Base-by-base conservation (phyloP, 2,797 vertebrate genomes). In the Pangasius sanitwongsei region DNA sequence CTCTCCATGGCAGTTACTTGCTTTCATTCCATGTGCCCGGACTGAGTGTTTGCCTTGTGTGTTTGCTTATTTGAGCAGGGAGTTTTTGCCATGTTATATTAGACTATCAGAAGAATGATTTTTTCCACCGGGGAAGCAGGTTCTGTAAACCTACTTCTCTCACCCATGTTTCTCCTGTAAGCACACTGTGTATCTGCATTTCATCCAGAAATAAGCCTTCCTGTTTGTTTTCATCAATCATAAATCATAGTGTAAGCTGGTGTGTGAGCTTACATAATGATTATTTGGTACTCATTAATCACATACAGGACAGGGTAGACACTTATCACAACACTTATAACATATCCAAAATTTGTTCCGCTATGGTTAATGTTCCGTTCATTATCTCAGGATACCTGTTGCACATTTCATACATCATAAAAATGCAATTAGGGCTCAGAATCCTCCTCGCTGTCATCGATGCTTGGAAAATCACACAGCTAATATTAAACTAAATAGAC, bases 1-100 rank as follows among this genome's bases (percentile, higher is more conserved):
- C 41, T 65, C 74, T 37, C 87, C 86, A 16, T 80, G 50, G 48
- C 31, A n/a, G 44, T 37, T 70, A 57, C 34, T 48, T 74, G 65
- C 28, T 37, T 82, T 81, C n/a, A 6, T 61, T 86, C 55, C 67
- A 8, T 86, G 77, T 37, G n/a, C 18, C 23, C 9, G 53, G 37
- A 23, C 61, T 50, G 70, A 44, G n/a, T 86, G 88, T 89, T 83
- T 89, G 85, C 65, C 57, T 44, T 83, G 41, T 65, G 65, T 89
- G 88, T 89, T 89, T 89, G 78, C 88, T 75, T 63, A 70, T 80
- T 86, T 34, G 67, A 28, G 65, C 72, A 34, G 50, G 53, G 84
- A 67, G 77, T 86, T 81, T 55, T 75, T 50, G 75, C 65, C 23
- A 28, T 81, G 50, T 34, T 59, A 59, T 72, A 37, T 78, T 80